Percentiles rank a stretch among this genome's conserved stretches.
phyloP scores from a whole-genome alignment of 2,113 vertebrate genomes.

The Dryoscopus gambensis region DNA sequence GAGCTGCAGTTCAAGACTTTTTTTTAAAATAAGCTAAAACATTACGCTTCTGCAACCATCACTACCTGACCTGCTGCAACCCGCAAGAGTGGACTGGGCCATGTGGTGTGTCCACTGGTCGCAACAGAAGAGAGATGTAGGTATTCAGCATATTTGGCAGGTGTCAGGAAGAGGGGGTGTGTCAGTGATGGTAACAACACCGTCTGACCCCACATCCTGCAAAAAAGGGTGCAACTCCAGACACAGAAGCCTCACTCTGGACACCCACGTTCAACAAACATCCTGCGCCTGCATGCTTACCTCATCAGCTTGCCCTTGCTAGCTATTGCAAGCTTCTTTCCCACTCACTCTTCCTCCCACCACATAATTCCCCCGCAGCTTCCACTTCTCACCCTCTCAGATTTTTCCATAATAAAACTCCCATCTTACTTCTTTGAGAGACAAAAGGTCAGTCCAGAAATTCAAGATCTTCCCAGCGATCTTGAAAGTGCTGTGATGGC shows the following conservation, averaged over 20 bases:
- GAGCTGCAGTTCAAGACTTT: not conserved
- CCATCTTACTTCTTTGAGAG: not conserved
- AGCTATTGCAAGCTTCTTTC: not conserved
- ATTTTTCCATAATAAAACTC: not conserved
- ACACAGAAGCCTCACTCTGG: not conserved
- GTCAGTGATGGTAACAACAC: not conserved
- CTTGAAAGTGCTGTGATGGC: not conserved
- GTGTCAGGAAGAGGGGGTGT: not conserved
- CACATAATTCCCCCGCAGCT: not conserved
- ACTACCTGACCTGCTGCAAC: not conserved
- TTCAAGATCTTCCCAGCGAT: not conserved
- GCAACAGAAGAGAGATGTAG: not conserved
- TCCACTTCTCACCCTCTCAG: not conserved
- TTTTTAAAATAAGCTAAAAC: not conserved
- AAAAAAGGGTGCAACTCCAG: not conserved
- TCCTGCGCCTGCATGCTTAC: not conserved
- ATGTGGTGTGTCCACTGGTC: not conserved
- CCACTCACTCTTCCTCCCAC: constrained; percentile 27
- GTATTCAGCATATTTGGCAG: not conserved
- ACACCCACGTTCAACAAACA: constrained; percentile 27
- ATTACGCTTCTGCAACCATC: not conserved
- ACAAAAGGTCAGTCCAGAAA: not conserved
- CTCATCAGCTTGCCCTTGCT: constrained; percentile 25
- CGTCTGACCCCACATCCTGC: not conserved
- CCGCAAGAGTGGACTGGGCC: not conserved